Conservation (phyloP, 2,797 vertebrate species). For the Tiaroga cobitis region DNA sequence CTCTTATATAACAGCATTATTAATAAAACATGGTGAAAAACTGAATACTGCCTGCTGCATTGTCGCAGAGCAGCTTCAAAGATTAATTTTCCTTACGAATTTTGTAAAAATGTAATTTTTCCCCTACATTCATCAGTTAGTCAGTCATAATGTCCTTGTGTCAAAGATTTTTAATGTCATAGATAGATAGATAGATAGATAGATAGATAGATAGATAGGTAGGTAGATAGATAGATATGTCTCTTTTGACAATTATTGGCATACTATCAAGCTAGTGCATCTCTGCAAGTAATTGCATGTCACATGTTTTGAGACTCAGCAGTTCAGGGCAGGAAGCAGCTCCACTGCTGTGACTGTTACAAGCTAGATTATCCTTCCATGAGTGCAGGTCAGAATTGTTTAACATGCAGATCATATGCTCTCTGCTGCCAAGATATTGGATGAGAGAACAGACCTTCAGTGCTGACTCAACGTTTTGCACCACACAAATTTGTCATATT, state of each 20-base stretch:
- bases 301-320: constrained; percentile 34
- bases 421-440: constrained; percentile 31
- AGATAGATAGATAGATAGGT: constrained; percentile 22
- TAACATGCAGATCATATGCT: constrained; percentile 54
- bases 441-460: constrained; percentile 40
- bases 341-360: constrained; percentile 22
- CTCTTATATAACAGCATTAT: constrained; percentile 68
- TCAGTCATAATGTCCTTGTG: constrained; percentile 6
- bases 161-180: not conserved
- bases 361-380: constrained; percentile 30
- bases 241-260: constrained; percentile 25
- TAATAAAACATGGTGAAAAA: constrained; percentile 76
- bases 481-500: constrained; percentile 10
- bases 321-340: constrained; percentile 7
- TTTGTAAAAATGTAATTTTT: not conserved
- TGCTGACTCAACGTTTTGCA: constrained; percentile 42
- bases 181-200: not conserved
- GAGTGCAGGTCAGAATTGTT: constrained; percentile 42
- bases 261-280: constrained; percentile 21
- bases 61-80: constrained; percentile 66
- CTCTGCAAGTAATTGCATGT: constrained; percentile 36
- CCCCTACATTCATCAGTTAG: not conserved
- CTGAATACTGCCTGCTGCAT: constrained; percentile 64
- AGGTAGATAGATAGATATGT: not conserved
- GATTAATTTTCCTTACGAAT: not conserved